These are phyloP conservation scores for Ancistrus triradiatus DNA, from an alignment of 2,113 vertebrate species.

Conservation along the genomic window DNA sequence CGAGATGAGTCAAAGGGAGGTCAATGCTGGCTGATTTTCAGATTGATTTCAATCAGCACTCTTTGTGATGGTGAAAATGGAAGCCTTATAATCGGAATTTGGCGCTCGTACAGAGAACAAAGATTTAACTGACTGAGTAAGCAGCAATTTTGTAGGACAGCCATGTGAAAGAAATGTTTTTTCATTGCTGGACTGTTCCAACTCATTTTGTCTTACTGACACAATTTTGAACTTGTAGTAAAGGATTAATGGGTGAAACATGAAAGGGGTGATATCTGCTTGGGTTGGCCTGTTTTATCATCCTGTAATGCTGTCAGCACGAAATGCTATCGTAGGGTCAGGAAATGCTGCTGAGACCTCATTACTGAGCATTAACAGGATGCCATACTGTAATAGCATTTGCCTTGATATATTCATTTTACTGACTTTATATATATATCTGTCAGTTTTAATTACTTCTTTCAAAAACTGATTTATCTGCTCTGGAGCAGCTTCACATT, in stretches of 20 bases:
- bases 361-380: no score
- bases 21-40: slow-evolving; percentile 41
- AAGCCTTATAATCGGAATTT: slow-evolving; percentile 13
- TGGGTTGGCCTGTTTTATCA: background rate
- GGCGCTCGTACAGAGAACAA: slow-evolving; percentile 7
- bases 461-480: no score
- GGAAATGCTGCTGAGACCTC: slow-evolving; percentile 3
- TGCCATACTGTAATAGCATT: no score
- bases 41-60: slow-evolving; percentile 47
- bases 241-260: background rate
- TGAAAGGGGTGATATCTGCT: background rate
- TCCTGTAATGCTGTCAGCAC: slow-evolving; percentile 9
- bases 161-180: slow-evolving; percentile 7
- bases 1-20: slow-evolving; percentile 24
- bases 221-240: background rate
- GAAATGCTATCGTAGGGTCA: background rate
- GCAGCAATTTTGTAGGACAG: background rate
- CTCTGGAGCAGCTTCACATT: no score
- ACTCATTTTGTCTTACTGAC: no score
- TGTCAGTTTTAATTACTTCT: slow-evolving; percentile 30
- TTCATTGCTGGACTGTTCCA: no score
- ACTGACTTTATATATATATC: no score
- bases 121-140: background rate
- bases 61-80: slow-evolving; percentile 40
- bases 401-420: slow-evolving; percentile 31